Conservation (phyloP, 2,797 vertebrate genomes). For the Phaenicophaeus curvirostris region DNA sequence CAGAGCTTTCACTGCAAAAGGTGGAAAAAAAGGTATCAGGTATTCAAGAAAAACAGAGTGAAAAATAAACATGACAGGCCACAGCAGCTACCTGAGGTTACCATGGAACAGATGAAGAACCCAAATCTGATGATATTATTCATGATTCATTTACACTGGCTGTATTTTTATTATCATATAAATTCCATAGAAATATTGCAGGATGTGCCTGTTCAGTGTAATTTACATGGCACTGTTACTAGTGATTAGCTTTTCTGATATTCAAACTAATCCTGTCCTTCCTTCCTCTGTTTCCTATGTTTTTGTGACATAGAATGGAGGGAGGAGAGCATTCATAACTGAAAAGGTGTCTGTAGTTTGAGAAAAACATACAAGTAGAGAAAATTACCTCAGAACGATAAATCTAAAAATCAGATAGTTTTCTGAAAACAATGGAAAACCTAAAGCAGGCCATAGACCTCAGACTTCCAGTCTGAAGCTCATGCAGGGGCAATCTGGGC, state of each 20-base stretch:
- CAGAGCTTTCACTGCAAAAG: not conserved
- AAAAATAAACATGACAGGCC: not conserved
- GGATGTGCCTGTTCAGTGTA: not conserved
- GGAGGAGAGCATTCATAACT: not conserved
- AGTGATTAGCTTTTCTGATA: not conserved
- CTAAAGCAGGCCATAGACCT: not conserved
- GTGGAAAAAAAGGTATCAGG: not conserved
- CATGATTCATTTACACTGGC: not conserved
- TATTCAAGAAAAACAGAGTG: not conserved
- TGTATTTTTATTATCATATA: not conserved
- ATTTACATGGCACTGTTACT: not conserved
- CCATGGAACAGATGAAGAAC: not conserved
- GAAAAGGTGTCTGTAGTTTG: not conserved
- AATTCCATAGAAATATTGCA: not conserved
- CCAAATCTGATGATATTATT: not conserved
- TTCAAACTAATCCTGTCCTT: not conserved
- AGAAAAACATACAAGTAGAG: not conserved
- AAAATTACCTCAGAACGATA: not conserved
- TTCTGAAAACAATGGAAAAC: not conserved
- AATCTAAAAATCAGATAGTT: not conserved
- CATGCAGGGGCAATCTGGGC: not conserved
- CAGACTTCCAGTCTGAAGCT: not conserved
- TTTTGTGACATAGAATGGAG: not conserved
- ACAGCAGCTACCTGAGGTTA: not conserved
- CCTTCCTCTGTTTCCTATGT: too few species aligned